phyloP scores from a whole-genome alignment of 2,797 vertebrate genomes.

The Betta splendens region DNA sequence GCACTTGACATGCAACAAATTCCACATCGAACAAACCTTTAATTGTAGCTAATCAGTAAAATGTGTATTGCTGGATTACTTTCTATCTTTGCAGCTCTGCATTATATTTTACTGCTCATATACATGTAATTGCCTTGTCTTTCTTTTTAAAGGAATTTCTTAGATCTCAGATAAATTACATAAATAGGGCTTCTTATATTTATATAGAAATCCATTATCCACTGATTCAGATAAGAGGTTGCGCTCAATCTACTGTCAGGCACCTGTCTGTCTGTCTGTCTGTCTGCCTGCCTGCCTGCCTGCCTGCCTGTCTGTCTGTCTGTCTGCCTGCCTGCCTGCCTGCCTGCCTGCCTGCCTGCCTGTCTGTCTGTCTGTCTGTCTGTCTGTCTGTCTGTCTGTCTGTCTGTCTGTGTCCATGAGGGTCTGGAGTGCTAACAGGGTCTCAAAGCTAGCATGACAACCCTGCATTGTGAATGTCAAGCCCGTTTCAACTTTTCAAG shows the following conservation, averaged over 20 bases:
- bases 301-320: no score
- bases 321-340: no score
- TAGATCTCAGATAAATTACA: slow-evolving; percentile 56
- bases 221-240: slow-evolving; percentile 65
- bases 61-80: no score
- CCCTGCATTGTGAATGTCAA: slow-evolving; percentile 58
- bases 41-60: no score
- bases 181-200: slow-evolving; percentile 58
- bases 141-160: slow-evolving; percentile 24
- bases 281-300: no score
- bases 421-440: slow-evolving; percentile 64
- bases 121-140: slow-evolving; percentile 12
- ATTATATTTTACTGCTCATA: slow-evolving; percentile 9
- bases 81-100: slow-evolving; percentile 23
- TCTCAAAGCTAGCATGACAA: slow-evolving; percentile 74
- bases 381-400: slow-evolving; percentile 11
- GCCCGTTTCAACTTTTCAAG: slow-evolving; percentile 67
- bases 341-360: no score
- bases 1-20: no score
- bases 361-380: slow-evolving; percentile 20
- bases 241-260: slow-evolving; percentile 54
- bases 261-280: slow-evolving; percentile 26
- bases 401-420: slow-evolving; percentile 32
- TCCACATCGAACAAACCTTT: no score
- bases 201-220: slow-evolving; percentile 65